phyloP scores from a whole-genome alignment of 2,113 vertebrate genomes.

The Trematocara nigrifrons region DNA sequence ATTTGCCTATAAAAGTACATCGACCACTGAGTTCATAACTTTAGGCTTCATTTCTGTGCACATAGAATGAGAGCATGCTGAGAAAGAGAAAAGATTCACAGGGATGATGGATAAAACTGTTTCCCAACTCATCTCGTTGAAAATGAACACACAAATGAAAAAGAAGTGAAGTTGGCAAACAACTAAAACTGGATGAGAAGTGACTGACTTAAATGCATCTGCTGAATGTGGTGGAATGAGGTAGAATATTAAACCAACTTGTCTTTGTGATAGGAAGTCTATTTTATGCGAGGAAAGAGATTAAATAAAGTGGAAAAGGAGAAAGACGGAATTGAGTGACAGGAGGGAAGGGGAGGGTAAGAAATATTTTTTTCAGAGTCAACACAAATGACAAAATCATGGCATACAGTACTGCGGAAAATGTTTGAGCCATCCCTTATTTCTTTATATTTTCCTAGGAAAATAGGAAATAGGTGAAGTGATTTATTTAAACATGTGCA shows the following conservation, averaged over 20 bases:
- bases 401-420: background rate
- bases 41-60: background rate
- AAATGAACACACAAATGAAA: background rate
- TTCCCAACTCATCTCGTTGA: background rate
- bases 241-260: slow-evolving; percentile 25
- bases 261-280: slow-evolving; percentile 7
- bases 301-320: background rate
- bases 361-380: background rate
- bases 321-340: background rate
- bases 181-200: background rate
- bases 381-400: background rate
- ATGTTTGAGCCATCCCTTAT: background rate
- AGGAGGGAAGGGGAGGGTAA: background rate
- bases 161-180: background rate
- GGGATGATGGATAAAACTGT: background rate
- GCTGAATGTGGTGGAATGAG: background rate
- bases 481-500: background rate
- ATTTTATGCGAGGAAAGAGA: background rate
- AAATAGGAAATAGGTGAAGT: background rate
- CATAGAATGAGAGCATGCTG: background rate
- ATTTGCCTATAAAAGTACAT: background rate
- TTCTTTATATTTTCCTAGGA: background rate
- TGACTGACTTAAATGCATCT: background rate
- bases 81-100: background rate
- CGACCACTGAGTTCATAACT: background rate